Conservation (phyloP, 2,888 invertebrate genomes). For the Xylota sylvarum region DNA sequence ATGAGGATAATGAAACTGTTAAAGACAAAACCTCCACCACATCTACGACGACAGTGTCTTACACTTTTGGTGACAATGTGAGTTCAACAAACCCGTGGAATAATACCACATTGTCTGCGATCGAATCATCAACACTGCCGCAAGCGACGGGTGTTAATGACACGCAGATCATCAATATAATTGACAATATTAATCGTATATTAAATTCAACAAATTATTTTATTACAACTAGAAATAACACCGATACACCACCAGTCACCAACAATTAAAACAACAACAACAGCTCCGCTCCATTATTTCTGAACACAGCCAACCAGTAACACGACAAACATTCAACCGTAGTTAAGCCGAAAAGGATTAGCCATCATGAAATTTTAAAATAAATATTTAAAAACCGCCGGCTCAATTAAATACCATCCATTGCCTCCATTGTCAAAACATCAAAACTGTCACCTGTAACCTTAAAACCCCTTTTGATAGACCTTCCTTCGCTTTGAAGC, state of each 20-base stretch:
- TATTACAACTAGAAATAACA: constrained; percentile 84
- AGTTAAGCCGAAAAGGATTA: constrained; percentile 61
- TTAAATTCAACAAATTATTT: constrained; percentile 85
- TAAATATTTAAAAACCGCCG: constrained; percentile 25
- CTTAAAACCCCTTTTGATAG: constrained; percentile 14
- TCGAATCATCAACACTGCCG: constrained; percentile 68
- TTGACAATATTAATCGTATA: constrained; percentile 83
- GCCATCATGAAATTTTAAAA: constrained; percentile 41
- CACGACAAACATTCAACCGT: constrained; percentile 55
- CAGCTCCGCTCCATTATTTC: constrained; percentile 61
- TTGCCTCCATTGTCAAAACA: constrained; percentile 35
- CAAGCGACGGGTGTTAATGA: constrained; percentile 80
- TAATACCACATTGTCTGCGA: constrained; percentile 65
- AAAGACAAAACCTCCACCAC: constrained; percentile 78
- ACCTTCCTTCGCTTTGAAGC: constrained; percentile 30
- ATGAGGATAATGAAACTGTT: constrained; percentile 85
- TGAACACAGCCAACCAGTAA: constrained; percentile 65
- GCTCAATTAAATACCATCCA: constrained; percentile 46
- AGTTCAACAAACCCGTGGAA: constrained; percentile 68
- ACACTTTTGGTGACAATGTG: constrained; percentile 61
- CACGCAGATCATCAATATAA: constrained; percentile 82
- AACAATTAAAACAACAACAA: constrained; percentile 58
- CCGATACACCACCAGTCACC: constrained; percentile 65
- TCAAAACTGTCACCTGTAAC: constrained; percentile 40
- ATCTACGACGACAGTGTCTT: constrained; percentile 71